phyloP scores from a whole-genome alignment of 2,888 invertebrate genomes.

The Trachelus tabidus region DNA sequence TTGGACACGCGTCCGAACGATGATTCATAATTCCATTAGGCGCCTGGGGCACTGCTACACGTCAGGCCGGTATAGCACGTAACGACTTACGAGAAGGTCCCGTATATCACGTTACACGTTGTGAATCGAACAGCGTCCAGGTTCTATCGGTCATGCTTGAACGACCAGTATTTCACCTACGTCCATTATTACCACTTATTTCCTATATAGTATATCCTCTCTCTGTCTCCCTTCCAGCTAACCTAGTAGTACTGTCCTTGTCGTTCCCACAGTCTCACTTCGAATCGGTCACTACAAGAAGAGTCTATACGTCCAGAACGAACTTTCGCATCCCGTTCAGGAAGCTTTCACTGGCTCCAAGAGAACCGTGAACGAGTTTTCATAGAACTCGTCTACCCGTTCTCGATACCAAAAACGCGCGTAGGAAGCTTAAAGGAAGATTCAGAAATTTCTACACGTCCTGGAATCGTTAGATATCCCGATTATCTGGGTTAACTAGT shows the following conservation, averaged over 20 bases:
- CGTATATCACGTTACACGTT: not conserved
- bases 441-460: not conserved
- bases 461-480: not conserved
- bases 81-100: not conserved
- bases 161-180: not conserved
- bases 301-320: not conserved
- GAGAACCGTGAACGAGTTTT: not conserved
- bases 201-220: not conserved
- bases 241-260: not conserved
- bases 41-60: not conserved
- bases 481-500: not conserved
- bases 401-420: not conserved
- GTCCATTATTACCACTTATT: not conserved
- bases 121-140: not conserved
- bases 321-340: not conserved
- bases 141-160: not conserved
- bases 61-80: not conserved
- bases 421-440: not conserved
- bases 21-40: not conserved
- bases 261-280: not conserved
- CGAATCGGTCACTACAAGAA: not conserved
- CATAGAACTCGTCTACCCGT: not conserved
- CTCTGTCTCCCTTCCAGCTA: not conserved
- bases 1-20: not conserved
- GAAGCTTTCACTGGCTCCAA: not conserved